Evolutionary conservation across 1,140 invertebrate genomes (phyloP).

Genomic region (Drosophila yakuba): DNA sequence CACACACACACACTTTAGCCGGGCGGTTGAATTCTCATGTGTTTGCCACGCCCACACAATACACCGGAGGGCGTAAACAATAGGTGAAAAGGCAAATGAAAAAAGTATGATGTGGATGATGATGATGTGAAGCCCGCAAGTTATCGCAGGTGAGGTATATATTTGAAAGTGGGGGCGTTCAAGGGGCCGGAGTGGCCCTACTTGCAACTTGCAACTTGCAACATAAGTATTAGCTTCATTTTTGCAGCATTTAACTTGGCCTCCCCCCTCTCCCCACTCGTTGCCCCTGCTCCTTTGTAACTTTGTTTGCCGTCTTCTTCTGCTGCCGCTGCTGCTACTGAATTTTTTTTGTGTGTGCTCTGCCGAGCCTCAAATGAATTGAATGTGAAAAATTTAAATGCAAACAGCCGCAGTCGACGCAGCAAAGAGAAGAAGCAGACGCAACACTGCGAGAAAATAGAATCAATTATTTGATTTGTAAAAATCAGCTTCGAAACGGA

Average conservation of each 20-base stretch:
- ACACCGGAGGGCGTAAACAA: conserved; percentile 41
- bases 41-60: conserved; percentile 71
- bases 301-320: conserved; percentile 66
- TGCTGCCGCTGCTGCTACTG: conserved; percentile 29
- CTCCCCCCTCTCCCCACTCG: not conserved
- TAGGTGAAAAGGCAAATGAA: conserved; percentile 53
- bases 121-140: conserved; percentile 58
- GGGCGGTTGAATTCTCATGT: conserved; percentile 44
- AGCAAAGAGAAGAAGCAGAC: conserved; percentile 43
- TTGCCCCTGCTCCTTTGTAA: conserved; percentile 63
- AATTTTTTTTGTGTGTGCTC: conserved; percentile 42
- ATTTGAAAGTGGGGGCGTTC: not conserved
- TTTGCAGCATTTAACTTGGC: conserved; percentile 68
- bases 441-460: not conserved
- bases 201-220: conserved; percentile 79
- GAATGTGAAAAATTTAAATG: conserved; percentile 83
- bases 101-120: conserved; percentile 53
- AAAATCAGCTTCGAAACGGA: too few relatives aligned
- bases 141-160: conserved; percentile 58
- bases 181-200: conserved; percentile 47
- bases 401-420: conserved; percentile 75
- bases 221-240: conserved; percentile 82
- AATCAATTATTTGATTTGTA: too few relatives aligned
- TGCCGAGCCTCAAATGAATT: conserved; percentile 80
- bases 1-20: conserved; percentile 21